Evolutionary conservation across 2,797 vertebrate species (phyloP).

Genomic region (Zalophus californianus): DNA sequence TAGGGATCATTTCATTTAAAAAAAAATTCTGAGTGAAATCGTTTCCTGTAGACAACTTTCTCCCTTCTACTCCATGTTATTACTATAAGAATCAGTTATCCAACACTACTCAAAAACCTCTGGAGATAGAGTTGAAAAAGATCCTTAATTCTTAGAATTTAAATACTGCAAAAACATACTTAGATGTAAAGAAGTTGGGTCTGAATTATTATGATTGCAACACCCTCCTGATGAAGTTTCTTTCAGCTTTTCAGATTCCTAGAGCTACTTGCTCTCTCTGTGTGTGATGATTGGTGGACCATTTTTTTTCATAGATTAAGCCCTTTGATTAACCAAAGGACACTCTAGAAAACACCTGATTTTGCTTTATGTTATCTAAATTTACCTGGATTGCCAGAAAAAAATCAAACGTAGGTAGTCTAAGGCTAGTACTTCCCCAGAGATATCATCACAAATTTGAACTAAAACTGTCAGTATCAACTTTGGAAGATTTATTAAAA

Average conservation of each 20-base stretch:
- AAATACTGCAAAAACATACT: not conserved
- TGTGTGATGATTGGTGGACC: not conserved
- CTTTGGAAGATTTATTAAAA: not conserved
- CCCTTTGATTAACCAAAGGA: not conserved
- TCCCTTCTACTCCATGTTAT: not conserved
- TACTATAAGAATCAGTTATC: not conserved
- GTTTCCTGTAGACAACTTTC: not conserved
- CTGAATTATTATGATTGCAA: not conserved
- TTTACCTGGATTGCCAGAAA: not conserved
- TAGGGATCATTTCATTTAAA: not conserved
- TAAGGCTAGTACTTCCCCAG: not conserved
- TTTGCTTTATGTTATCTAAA: not conserved
- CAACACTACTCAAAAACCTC: not conserved
- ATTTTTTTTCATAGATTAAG: not conserved
- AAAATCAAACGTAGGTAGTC: not conserved
- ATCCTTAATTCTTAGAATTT: not conserved
- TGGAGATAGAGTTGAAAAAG: not conserved
- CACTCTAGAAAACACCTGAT: not conserved
- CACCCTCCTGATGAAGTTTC: not conserved
- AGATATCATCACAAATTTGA: not conserved
- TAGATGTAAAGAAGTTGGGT: not conserved
- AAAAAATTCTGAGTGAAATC: not conserved
- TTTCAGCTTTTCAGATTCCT: not conserved
- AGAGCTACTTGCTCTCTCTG: not conserved
- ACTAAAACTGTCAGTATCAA: not conserved